phyloP scores from a whole-genome alignment of 2,797 vertebrate genomes.

The Cynodonichthys magdalenae region DNA sequence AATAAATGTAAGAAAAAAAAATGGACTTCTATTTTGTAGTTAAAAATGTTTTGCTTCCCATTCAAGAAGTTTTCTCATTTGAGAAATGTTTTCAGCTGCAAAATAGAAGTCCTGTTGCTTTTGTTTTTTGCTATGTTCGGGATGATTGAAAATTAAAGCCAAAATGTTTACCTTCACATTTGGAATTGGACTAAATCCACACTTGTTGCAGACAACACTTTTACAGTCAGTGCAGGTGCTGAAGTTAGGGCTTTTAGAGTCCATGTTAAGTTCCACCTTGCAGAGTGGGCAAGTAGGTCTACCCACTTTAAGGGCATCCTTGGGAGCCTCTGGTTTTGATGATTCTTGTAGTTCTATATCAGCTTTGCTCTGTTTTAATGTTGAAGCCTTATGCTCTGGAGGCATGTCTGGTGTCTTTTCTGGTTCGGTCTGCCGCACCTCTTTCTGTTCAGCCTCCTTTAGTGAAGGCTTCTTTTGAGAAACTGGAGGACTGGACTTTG shows the following conservation, averaged over 20 bases:
- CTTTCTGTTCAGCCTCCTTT: slow-evolving; percentile 35
- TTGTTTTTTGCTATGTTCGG: no score
- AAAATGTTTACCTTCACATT: slow-evolving; percentile 65
- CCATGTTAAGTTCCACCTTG: slow-evolving; percentile 86
- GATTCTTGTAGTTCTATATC: slow-evolving; percentile 32
- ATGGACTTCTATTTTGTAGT: no score
- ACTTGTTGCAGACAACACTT: slow-evolving; percentile 89
- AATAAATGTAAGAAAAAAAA: no score
- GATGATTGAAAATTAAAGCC: no score
- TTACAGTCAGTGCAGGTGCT: slow-evolving; percentile 91
- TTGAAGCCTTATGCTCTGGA: slow-evolving; percentile 30
- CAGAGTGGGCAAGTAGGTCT: slow-evolving; percentile 85
- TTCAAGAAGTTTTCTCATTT: no score
- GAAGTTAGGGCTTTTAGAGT: slow-evolving; percentile 85
- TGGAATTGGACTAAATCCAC: slow-evolving; percentile 92
- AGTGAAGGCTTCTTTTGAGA: slow-evolving; percentile 41
- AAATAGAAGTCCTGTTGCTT: no score
- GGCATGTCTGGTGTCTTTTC: slow-evolving; percentile 43
- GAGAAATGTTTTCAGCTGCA: no score
- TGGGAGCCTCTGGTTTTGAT: slow-evolving; percentile 34
- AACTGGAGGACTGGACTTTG: slow-evolving; percentile 56
- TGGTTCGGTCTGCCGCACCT: slow-evolving; percentile 12
- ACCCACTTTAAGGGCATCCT: slow-evolving; percentile 36
- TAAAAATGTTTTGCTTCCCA: no score
- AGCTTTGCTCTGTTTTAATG: slow-evolving; percentile 26